A percentile compares a stretch with the other conserved stretches of the same genome.
Conservation (phyloP, 1,140 invertebrate species). For the Calycopis cecrops region DNA sequence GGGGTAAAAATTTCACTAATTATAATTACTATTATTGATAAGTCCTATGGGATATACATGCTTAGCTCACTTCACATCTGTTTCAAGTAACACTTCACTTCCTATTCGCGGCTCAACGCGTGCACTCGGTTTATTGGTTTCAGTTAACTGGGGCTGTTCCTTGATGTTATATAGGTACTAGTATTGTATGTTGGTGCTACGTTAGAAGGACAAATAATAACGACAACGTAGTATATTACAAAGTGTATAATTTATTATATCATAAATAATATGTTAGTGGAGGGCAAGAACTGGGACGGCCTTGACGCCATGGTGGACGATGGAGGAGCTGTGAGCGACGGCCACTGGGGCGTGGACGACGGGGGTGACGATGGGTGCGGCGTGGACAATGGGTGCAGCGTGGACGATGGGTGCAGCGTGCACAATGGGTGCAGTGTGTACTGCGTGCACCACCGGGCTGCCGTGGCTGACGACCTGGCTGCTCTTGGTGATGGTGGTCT, state of each 20-base stretch:
- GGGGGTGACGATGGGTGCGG: slow-evolving; percentile 50
- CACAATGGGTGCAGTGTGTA: slow-evolving; percentile 35
- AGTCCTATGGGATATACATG: too few relatives aligned
- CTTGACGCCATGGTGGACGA: slow-evolving; percentile 71
- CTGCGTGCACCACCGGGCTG: slow-evolving; percentile 46
- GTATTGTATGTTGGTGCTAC: not conserved
- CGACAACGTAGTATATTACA: not conserved
- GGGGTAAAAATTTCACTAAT: too few relatives aligned
- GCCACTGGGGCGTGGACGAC: slow-evolving; percentile 45
- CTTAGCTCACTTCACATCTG: too few relatives aligned
- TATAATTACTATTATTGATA: too few relatives aligned
- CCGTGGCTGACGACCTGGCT: slow-evolving; percentile 62
- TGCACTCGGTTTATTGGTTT: too few relatives aligned
- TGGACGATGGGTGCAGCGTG: slow-evolving; percentile 40
- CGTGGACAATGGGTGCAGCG: slow-evolving; percentile 49
- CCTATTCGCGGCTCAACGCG: too few relatives aligned
- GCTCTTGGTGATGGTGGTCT: slow-evolving; percentile 61
- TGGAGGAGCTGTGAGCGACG: slow-evolving; percentile 51
- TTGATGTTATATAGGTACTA: not conserved
- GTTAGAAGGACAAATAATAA: not conserved
- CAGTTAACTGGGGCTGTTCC: too few relatives aligned
- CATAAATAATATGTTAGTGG: slow-evolving; percentile 40
- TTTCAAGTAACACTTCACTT: too few relatives aligned
- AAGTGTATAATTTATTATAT: slow-evolving; percentile 10
- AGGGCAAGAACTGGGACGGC: slow-evolving; percentile 73